phyloP scores from a whole-genome alignment of 2,113 vertebrate genomes.

The Arothron firmamentum region DNA sequence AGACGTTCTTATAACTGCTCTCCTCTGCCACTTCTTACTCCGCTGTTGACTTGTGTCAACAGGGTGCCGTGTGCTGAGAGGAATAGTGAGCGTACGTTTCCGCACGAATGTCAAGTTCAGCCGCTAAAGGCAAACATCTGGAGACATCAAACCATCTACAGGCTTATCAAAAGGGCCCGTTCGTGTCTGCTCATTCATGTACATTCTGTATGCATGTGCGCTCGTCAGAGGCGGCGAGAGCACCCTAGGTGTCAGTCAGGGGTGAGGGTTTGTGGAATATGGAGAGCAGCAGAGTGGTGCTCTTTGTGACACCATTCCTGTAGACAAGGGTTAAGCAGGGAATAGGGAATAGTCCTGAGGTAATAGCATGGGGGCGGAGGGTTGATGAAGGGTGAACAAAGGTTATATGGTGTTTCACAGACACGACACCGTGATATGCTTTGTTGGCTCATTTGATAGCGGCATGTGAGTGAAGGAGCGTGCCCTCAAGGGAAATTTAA shows the following conservation, averaged over 20 bases:
- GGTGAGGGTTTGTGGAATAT: conserved; percentile 64
- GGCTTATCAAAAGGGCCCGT: conserved; percentile 32
- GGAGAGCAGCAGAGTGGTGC: conserved; percentile 63
- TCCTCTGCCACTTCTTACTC: conserved; percentile 48
- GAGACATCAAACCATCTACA: conserved; percentile 52
- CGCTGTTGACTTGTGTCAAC: conserved; percentile 33
- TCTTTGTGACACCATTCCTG: conserved; percentile 61
- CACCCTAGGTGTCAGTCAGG: conserved; percentile 59
- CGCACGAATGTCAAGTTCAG: conserved; percentile 45
- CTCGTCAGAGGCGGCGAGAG: conserved; percentile 53
- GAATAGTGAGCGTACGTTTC: conserved; percentile 40
- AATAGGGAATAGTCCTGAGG: conserved; percentile 71
- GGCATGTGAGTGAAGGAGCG: conserved; percentile 64
- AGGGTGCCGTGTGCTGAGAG: conserved; percentile 18
- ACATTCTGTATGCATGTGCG: conserved; percentile 43
- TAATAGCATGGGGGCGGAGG: conserved; percentile 68
- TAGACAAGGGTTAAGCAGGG: conserved; percentile 74
- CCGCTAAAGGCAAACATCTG: conserved; percentile 47
- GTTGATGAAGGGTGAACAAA: conserved; percentile 76
- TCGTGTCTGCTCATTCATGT: conserved; percentile 4
- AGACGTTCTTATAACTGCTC: conserved; percentile 49
- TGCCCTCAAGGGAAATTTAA: conserved; percentile 72
- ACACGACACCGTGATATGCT: conserved; percentile 70
- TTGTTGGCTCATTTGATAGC: conserved; percentile 74
- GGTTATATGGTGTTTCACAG: conserved; percentile 73